These are phyloP conservation scores for Whitmania pigra DNA, from an alignment of 1,140 invertebrate genomes.

Conservation along the genomic window DNA sequence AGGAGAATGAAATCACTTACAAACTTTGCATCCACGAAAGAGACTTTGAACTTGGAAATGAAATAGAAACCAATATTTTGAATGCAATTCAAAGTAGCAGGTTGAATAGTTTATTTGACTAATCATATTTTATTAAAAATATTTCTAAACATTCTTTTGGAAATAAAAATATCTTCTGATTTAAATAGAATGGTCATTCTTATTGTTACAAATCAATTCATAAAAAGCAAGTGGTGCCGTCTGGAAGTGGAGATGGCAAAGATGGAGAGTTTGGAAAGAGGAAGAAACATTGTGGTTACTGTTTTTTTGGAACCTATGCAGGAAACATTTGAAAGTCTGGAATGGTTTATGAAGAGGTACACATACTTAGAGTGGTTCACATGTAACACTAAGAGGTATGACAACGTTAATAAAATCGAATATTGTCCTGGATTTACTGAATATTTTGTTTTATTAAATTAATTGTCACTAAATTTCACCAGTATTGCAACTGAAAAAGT, in stretches of 20 bases:
- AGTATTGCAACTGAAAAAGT: too few species aligned
- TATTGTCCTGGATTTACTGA: background rate
- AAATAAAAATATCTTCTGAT: too few species aligned
- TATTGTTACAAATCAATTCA: background rate
- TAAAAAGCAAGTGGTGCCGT: constrained; percentile 1
- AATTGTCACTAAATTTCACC: background rate
- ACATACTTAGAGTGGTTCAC: background rate
- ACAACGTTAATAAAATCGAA: background rate
- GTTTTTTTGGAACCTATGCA: background rate
- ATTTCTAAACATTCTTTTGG: too few species aligned
- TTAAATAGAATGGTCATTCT: background rate
- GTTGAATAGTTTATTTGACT: background rate
- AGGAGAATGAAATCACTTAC: background rate
- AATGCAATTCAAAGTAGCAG: background rate
- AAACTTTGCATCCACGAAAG: background rate
- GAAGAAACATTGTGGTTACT: background rate
- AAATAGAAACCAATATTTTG: background rate
- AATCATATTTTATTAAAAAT: too few species aligned
- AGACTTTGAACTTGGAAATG: constrained; percentile 1
- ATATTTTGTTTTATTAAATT: background rate
- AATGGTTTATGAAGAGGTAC: background rate
- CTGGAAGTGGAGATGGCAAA: background rate
- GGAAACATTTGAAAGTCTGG: background rate
- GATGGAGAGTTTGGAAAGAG: constrained; percentile 3
- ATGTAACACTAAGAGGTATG: background rate